A percentile compares a stretch with the other conserved stretches of the same genome.
phyloP scores from a whole-genome alignment of 2,888 invertebrate species.

The Nephrotoma guestfalica region DNA sequence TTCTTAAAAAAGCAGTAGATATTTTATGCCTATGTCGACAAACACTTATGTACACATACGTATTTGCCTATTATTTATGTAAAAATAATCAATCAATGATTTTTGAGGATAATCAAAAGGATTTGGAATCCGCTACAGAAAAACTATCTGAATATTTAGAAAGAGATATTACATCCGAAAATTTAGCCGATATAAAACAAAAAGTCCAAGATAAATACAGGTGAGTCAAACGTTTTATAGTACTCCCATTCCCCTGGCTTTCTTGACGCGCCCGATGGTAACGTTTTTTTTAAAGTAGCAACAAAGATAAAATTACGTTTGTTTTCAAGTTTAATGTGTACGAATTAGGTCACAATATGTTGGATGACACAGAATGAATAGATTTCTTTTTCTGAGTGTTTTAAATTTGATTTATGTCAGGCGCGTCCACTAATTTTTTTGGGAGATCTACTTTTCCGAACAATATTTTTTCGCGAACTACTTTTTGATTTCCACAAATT shows the following conservation, averaged over 20 bases:
- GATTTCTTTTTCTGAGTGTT: background rate
- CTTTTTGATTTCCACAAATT: no score
- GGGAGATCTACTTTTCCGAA: no score
- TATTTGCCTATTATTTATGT: conserved; percentile 95
- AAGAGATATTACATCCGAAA: conserved; percentile 93
- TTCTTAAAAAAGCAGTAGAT: conserved; percentile 93
- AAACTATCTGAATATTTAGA: conserved; percentile 94
- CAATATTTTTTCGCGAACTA: no score
- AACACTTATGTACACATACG: conserved; percentile 98
- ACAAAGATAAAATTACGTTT: background rate
- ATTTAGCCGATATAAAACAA: conserved; percentile 94
- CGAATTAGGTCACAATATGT: background rate
- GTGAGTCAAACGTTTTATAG: conserved; percentile 32
- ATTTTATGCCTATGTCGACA: conserved; percentile 93
- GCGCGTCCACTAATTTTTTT: no score
- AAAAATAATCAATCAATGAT: conserved; percentile 98
- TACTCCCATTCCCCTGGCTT: no score
- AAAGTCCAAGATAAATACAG: conserved; percentile 97
- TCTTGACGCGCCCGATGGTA: background rate
- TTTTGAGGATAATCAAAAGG: conserved; percentile 97
- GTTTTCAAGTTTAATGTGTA: background rate
- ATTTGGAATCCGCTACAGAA: conserved; percentile 95
- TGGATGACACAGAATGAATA: background rate
- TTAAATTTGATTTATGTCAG: no score
- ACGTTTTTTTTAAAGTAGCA: background rate